Evolutionary conservation across 2,888 invertebrate genomes (phyloP), one percentile per base, ranked within the genome.

Genomic region (Catonia carolina): DNA sequence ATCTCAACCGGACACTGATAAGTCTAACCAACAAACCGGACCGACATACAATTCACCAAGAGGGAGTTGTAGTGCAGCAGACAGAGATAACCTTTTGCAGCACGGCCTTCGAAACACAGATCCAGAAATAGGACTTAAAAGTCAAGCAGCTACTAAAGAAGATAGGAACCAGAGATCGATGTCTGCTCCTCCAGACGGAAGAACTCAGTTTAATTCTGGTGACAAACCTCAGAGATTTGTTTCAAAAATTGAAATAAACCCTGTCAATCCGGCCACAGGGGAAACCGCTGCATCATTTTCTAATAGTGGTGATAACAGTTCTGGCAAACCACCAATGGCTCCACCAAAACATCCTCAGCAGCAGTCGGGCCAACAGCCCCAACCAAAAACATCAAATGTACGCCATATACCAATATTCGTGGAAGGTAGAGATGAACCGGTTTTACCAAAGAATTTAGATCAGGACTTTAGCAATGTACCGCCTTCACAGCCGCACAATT

Each of bases 371-470:
- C 27, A 27, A 27, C 27, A 27, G 27, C 54, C 62, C 63, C 41
- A 65, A 62, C 7, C 65, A 61, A 50, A 71, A 69, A 52, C 66
- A 64, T 56, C 71, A 68, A 64, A 65, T 65, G 84, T 89, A 48
- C 79, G 91, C 60, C 86, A 89, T 67, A 91, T 92, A 72, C 92
- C 92, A 18, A 92, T 92, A 62, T 86, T 87, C 68, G 87, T 92
- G 0, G 92, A 93, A 72, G 90, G 90, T 6, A 77, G 90, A 53
- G 86, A 88, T 66, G 85, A 86, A 67, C 89, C 89, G 1, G 81
- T 89, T 14, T 76, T 86, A 55, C 84, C 85, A 60, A 83, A 80
- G 68, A 75, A 77, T 59, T 72, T 71, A 41, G 42, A 58, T 15
- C 60, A 45, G 18, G 61, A 60, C 55, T 54, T 56, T 35, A 51